Base-by-base conservation (phyloP, 1,140 invertebrate species). In the Solenopsis fugax region DNA sequence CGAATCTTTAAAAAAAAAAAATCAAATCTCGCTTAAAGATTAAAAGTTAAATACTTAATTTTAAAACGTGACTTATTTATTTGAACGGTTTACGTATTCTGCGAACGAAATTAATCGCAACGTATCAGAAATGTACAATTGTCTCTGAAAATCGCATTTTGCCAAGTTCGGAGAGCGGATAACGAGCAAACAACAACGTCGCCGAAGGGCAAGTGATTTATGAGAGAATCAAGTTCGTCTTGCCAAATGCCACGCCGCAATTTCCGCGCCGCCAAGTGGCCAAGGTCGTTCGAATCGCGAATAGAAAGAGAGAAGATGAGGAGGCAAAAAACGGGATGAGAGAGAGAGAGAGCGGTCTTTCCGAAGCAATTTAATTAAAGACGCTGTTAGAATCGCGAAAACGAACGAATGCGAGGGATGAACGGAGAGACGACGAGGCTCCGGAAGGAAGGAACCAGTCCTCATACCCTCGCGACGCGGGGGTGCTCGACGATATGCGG, bases 361-460 rank as follows among this genome's bases (percentile, higher is more conserved):
- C 90, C 88, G 87, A 90, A 92, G 90, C 89, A 92, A 94, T 93
- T 94, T 93, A 93, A 94, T 94, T 94, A 93, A 93, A 93, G 92
- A 92, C 90, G 87, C 76, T 89, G 92, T 90, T 92, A 92, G 92
- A 75, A 91, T 29, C 73, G 41, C 75, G 75, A 86, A 86, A 82
- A 64, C 72, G 75, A 77, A 88, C 78, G 87, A 64, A 87, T 84
- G 62, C 65, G 87, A 60, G 71, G 64, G 24, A 91, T 52, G 86
- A 92, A 93, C 24, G 29, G 29, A 37, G 80, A 62, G 69, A 92
- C 88, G 90, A 90, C 88, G 87, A 92, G 90, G 93, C 94, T 29
- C 29, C 94, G 94, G 94, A 95, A 95, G 93, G 94, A 95, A 95
- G 93, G 92, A 94, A 93, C 92, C 93, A 50, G 54, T 87, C 93